Evolutionary conservation across 2,888 invertebrate genomes (phyloP), one percentile per base, ranked within the genome.

Genomic region (Apoda limacodes): DNA sequence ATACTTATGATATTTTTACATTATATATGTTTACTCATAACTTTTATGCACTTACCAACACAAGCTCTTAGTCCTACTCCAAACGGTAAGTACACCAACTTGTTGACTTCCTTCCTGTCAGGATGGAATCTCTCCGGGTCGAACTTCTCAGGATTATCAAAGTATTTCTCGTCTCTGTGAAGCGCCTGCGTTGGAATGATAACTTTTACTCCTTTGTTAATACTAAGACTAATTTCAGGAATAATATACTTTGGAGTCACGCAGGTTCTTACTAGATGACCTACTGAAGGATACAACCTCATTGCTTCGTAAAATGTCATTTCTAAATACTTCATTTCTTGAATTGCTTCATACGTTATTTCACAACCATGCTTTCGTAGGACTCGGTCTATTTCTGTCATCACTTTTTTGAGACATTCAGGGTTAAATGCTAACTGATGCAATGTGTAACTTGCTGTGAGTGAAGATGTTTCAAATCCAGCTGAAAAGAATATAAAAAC

Each of bases 391-490:
- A 82, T 59, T 53, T 82, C 80, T 37, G 63, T 46, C 35, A 71
- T 69, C 4, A 68, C 60, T 52, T 63, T 78, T 28, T 55, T 53
- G 43, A 82, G 82, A 17, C 61, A 64, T 3, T 80, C 70, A 2
- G 70, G 70, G 43, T 82, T 55, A 11, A 65, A 70, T 13, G 82
- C 82, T 5, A 83, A 48, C 39, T 74, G 66, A 41, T 82, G 81
- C n/a, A 80, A 52, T 3, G 72, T 62, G 26, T 66, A 80, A 55
- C 80, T 76, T 1, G 82, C 68, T 4, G 78, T 66, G 1, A 75
- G 70, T 0, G 82, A 82, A 0, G 82, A 82, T 3, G 82, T 82
- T 47, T 82, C 82, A 42, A 78, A 82, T 5, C 83, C 83, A 32
- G 82, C 83, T 11, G 66, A 76, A 25, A 80, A 78, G 41, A 78